phyloP scores from a whole-genome alignment of 2,113 vertebrate genomes.

The Passer montanus region DNA sequence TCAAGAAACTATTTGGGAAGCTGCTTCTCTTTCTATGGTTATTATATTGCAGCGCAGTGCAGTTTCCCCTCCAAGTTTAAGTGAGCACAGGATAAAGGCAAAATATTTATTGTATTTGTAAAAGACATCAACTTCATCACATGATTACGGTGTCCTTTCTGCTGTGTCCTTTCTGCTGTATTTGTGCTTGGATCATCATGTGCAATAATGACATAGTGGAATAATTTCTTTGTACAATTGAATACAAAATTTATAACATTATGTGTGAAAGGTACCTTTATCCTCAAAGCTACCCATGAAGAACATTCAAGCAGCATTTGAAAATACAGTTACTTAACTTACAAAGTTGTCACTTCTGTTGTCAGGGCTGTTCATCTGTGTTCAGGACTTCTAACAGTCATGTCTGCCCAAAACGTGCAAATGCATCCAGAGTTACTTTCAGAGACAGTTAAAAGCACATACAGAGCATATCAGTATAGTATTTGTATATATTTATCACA shows the following conservation, averaged over 20 bases:
- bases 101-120: neutral
- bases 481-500: neutral
- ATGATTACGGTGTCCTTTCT: neutral
- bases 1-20: neutral
- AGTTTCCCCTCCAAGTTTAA: neutral
- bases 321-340: neutral
- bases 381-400: neutral
- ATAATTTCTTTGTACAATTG: neutral
- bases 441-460: neutral
- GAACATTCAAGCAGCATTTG: neutral
- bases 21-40: neutral
- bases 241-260: neutral
- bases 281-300: neutral
- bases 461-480: neutral
- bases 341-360: neutral
- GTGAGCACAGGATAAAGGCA: neutral
- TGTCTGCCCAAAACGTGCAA: neutral
- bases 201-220: neutral
- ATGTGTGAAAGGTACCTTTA: neutral
- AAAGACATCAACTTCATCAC: neutral
- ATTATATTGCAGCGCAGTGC: neutral
- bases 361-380: neutral
- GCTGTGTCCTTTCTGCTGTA: neutral
- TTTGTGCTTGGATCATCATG: neutral
- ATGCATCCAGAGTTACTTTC: neutral